phyloP scores from a whole-genome alignment of 2,113 vertebrate genomes.

The Cololabis saira region DNA sequence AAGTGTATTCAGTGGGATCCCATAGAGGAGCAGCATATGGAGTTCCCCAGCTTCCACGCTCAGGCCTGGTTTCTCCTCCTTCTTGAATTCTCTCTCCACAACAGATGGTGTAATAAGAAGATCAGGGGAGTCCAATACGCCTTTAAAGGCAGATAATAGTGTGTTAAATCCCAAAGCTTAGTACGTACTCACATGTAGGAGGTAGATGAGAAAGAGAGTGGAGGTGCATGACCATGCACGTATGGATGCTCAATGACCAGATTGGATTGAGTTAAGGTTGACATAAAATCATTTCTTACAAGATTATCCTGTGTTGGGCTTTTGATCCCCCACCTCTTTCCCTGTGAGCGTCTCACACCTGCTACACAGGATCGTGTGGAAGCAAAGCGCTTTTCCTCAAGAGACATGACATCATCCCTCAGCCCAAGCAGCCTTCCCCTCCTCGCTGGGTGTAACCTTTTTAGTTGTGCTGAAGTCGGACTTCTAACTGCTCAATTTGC shows the following conservation, averaged over 20 bases:
- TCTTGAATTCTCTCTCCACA: conserved; percentile 35
- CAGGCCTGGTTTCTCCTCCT: conserved; percentile 29
- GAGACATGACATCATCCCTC: conserved; percentile 62
- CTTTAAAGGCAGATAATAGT: conserved; percentile 44
- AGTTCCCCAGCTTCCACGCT: conserved; percentile 21
- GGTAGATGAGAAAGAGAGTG: not conserved
- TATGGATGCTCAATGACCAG: not conserved
- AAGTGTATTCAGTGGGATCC: not conserved
- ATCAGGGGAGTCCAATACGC: conserved; percentile 40
- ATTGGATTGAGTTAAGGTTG: conserved; percentile 18
- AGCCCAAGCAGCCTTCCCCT: conserved; percentile 34
- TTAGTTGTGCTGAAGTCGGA: conserved; percentile 26
- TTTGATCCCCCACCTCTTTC: conserved; percentile 23
- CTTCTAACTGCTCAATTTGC: conserved; percentile 14
- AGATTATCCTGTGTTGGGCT: conserved; percentile 37
- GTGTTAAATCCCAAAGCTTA: conserved; percentile 47
- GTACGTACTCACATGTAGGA: conserved; percentile 3
- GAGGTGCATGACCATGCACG: not conserved
- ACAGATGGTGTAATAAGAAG: conserved; percentile 68
- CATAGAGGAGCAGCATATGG: conserved; percentile 17
- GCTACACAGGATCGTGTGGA: conserved; percentile 47
- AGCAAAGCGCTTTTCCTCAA: conserved; percentile 44
- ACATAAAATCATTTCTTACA: conserved; percentile 51
- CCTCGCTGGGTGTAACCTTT: conserved; percentile 51
- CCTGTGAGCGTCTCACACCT: conserved; percentile 51